phyloP scores from a whole-genome alignment of 37 sponge, comb jelly and placozoan species.

The Ephydatia muelleri region DNA sequence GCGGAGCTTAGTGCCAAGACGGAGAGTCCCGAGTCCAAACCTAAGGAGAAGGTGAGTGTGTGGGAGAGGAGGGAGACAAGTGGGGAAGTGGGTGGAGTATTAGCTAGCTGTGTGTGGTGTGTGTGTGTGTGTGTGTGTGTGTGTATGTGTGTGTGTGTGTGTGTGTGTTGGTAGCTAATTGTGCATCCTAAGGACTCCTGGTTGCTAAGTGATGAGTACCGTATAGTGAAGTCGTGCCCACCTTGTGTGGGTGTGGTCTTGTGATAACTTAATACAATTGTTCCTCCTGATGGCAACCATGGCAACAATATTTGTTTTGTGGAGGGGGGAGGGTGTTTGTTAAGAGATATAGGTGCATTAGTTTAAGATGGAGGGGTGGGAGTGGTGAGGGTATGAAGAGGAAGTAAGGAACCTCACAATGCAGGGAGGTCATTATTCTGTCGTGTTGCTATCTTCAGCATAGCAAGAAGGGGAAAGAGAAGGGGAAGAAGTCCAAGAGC shows the following conservation, averaged over 20 bases:
- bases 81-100: conserved; percentile 18
- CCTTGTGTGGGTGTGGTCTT: background rate
- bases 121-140: too few relatives aligned
- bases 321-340: too few relatives aligned
- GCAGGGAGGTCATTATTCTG: background rate
- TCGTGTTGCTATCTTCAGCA: conserved; percentile 3
- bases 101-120: too few relatives aligned
- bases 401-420: background rate
- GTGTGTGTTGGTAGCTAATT: too few relatives aligned
- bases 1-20: conserved; percentile 1
- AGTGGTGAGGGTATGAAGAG: background rate
- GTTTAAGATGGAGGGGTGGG: too few relatives aligned
- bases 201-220: background rate
- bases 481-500: conserved; percentile 43
- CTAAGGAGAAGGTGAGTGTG: background rate
- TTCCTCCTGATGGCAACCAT: conserved; percentile 5
- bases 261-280: conserved; percentile 10
- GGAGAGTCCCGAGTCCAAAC: background rate
- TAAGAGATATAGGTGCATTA: too few relatives aligned
- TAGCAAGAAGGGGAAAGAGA: conserved; percentile 46
- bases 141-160: too few relatives aligned
- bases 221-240: background rate
- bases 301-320: background rate
- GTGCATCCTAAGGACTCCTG: too few relatives aligned
- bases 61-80: background rate